These are phyloP conservation scores for Limnephilus auricula DNA, from an alignment of 2,888 invertebrate species.

Conservation along the genomic window DNA sequence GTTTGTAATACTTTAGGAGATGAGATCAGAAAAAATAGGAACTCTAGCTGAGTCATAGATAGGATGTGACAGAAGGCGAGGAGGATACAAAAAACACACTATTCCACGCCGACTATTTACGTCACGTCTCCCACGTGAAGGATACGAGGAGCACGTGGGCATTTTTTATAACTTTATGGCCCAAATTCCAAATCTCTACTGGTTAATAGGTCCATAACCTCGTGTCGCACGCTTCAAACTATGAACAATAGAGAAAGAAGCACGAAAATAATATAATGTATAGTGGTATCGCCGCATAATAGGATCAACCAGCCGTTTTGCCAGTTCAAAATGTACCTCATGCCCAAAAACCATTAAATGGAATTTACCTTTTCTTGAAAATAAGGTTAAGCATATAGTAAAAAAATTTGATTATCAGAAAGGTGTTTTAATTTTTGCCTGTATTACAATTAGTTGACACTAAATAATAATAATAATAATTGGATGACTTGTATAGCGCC, in stretches of 20 bases:
- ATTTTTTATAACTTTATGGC: slow-evolving; percentile 2
- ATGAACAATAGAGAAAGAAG: not conserved
- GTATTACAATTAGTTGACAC: too few relatives aligned
- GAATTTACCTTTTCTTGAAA: too few relatives aligned
- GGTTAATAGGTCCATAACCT: not conserved
- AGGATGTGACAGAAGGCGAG: not conserved
- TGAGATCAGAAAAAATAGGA: not conserved
- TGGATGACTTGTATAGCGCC: too few relatives aligned
- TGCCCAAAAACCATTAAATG: too few relatives aligned
- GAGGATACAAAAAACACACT: not conserved
- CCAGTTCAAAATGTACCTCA: not conserved
- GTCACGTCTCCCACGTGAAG: slow-evolving; percentile 18
- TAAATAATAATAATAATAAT: too few relatives aligned
- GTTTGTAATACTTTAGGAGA: not conserved
- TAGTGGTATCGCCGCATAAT: not conserved
- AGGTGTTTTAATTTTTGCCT: too few relatives aligned
- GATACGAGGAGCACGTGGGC: slow-evolving; percentile 23
- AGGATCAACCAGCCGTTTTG: not conserved
- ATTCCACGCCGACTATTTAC: slow-evolving; percentile 5
- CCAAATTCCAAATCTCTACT: not conserved
- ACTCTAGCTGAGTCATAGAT: not conserved
- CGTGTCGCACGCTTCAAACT: not conserved
- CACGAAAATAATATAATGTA: not conserved
- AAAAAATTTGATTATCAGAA: too few relatives aligned
- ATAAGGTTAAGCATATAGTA: too few relatives aligned